phyloP scores from a whole-genome alignment of 2,797 vertebrate species.

The Trematomus bernacchii region DNA sequence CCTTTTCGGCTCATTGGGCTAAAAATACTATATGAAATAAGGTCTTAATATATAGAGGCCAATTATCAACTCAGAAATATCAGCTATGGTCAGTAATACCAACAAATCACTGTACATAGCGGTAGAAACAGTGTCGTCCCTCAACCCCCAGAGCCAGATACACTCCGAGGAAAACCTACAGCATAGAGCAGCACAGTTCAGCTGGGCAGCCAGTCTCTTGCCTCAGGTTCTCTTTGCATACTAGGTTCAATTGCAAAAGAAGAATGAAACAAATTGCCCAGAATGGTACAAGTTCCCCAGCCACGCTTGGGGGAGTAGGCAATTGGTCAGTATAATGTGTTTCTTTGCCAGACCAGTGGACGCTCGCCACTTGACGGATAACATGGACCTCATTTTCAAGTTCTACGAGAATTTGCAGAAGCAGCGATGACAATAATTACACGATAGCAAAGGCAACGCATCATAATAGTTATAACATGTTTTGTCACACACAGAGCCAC shows the following conservation, averaged over 20 bases:
- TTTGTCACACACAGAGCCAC: constrained; percentile 60
- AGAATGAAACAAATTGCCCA: constrained; percentile 81
- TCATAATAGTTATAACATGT: constrained; percentile 63
- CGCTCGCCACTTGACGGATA: constrained; percentile 66
- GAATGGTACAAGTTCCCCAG: constrained; percentile 73
- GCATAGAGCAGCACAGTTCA: constrained; percentile 33
- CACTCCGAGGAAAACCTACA: constrained; percentile 35
- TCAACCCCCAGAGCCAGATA: constrained; percentile 23
- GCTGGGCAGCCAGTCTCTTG: constrained; percentile 48
- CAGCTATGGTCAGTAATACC: constrained; percentile 11
- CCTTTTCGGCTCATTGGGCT: constrained; percentile 72
- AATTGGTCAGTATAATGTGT: constrained; percentile 76
- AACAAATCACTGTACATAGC: not conserved
- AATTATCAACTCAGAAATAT: constrained; percentile 8
- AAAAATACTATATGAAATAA: constrained; percentile 58
- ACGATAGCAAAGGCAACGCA: constrained; percentile 49
- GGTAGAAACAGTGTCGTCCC: not conserved
- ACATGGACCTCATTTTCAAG: constrained; percentile 68
- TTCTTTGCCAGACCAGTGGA: constrained; percentile 73
- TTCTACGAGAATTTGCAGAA: constrained; percentile 60
- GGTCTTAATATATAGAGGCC: not conserved
- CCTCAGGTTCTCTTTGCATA: constrained; percentile 74
- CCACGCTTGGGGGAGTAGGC: constrained; percentile 66
- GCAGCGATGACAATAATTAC: constrained; percentile 68
- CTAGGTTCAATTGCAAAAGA: constrained; percentile 77